These are phyloP conservation scores for Pachycephala philippinensis DNA, from an alignment of 2,113 vertebrate species.

Conservation along the genomic window DNA sequence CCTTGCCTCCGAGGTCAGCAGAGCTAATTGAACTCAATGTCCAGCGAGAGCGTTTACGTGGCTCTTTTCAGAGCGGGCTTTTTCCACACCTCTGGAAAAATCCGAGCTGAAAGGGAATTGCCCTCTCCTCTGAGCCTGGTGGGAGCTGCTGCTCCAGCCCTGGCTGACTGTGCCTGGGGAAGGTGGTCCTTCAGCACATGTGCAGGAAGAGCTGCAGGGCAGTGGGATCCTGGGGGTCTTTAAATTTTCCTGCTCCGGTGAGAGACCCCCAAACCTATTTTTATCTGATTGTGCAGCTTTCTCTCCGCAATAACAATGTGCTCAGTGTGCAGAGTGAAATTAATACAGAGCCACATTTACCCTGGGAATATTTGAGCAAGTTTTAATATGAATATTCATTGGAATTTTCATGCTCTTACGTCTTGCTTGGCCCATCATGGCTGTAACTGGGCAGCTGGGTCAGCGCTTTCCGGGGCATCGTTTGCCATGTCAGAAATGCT, in stretches of 20 bases:
- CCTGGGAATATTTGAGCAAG: conserved; percentile 7
- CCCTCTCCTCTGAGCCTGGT: neutral
- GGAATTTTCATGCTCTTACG: neutral
- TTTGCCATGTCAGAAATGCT: neutral
- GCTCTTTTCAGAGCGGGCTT: neutral
- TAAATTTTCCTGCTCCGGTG: neutral
- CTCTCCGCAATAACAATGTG: neutral
- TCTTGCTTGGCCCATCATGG: neutral
- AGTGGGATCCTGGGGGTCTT: neutral
- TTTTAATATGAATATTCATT: conserved; percentile 22
- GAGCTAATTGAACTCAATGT: neutral
- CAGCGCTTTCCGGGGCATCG: neutral
- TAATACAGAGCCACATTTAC: neutral
- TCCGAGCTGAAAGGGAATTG: neutral
- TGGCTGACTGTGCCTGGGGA: neutral
- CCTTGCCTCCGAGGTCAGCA: neutral
- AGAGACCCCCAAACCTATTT: neutral
- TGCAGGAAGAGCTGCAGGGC: neutral
- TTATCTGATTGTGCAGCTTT: neutral
- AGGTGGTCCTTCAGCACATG: neutral
- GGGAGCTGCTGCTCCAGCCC: neutral
- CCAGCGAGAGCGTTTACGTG: neutral
- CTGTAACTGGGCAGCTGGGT: neutral
- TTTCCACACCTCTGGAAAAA: neutral
- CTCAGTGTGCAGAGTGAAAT: neutral